Conservation (phyloP, 2,113 vertebrate genomes). For the Entelurus aequoreus region DNA sequence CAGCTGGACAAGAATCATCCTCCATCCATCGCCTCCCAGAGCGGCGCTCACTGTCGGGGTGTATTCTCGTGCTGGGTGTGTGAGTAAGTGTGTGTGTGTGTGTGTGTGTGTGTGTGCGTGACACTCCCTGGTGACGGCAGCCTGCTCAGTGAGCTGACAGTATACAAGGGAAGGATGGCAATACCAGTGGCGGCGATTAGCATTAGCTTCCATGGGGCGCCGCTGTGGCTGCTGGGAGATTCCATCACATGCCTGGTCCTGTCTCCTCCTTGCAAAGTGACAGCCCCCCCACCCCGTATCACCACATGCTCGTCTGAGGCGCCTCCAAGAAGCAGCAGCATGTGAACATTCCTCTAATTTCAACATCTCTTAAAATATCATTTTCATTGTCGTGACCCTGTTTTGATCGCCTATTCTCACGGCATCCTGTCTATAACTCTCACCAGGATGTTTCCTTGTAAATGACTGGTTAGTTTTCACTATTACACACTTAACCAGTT, state of each 20-base stretch:
- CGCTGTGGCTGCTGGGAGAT: conserved; percentile 64
- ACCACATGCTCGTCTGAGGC: conserved; percentile 34
- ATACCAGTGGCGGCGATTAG: conserved; percentile 59
- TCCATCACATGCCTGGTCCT: conserved; percentile 52
- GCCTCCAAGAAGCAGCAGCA: conserved; percentile 37
- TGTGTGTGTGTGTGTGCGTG: conserved; percentile 19
- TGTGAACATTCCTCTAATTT: conserved; percentile 19
- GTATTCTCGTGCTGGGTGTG: conserved; percentile 15
- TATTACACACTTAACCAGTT: background rate
- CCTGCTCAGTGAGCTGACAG: conserved; percentile 67
- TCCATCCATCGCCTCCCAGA: conserved; percentile 43
- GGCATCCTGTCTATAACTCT: conserved; percentile 17
- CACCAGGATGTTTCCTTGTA: background rate
- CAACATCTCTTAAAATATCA: conserved; percentile 9
- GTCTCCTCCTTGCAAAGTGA: conserved; percentile 66
- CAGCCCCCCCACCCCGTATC: conserved; percentile 57
- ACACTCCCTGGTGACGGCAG: conserved; percentile 62
- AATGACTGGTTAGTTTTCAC: background rate
- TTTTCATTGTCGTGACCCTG: conserved; percentile 10
- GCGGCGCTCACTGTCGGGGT: conserved; percentile 38
- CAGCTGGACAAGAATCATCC: conserved; percentile 51
- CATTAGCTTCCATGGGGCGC: conserved; percentile 68
- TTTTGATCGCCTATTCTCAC: conserved; percentile 13
- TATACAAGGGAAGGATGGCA: conserved; percentile 11
- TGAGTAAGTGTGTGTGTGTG: conserved; percentile 13